A percentile compares a stretch with the other conserved stretches of the same genome.
These are phyloP conservation scores for Lepus townsendii DNA, from an alignment of 2,797 vertebrate species.

Conservation along the genomic window DNA sequence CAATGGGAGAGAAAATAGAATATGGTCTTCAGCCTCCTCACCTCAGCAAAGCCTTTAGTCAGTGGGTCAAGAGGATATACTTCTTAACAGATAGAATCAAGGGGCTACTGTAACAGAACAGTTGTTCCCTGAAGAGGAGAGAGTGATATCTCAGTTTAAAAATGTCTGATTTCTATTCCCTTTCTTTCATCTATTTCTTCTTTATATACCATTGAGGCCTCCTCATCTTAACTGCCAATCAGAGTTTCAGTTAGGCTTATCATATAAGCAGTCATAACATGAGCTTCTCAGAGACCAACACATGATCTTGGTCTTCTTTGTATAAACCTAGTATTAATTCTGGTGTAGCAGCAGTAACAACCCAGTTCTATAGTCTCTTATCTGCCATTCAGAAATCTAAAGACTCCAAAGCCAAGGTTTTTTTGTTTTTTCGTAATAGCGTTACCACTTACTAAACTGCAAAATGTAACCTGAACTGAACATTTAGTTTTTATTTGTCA, in stretches of 20 bases:
- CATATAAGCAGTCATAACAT: not conserved
- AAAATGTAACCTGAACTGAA: constrained; percentile 37
- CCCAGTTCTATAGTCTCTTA: not conserved
- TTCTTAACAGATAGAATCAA: not conserved
- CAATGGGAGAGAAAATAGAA: not conserved
- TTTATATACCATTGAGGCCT: not conserved
- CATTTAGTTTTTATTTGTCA: constrained; percentile 1
- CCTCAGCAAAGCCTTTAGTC: constrained; percentile 17
- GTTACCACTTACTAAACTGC: not conserved
- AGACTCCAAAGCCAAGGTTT: constrained; percentile 29
- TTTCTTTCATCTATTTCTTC: not conserved
- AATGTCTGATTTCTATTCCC: not conserved
- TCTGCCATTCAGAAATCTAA: constrained; percentile 41
- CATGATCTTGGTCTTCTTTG: not conserved
- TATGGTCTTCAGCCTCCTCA: not conserved
- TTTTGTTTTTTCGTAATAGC: not conserved
- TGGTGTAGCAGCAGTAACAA: not conserved
- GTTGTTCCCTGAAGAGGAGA: not conserved
- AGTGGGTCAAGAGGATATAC: not conserved
- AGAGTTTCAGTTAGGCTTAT: constrained; percentile 23
- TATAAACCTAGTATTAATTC: constrained; percentile 5
- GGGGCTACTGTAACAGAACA: not conserved
- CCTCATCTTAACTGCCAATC: constrained; percentile 27
- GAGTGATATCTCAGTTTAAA: not conserved
- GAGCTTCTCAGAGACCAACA: not conserved